A percentile compares a stretch with the other conserved stretches of the same genome.
Evolutionary conservation across 2,888 invertebrate genomes (phyloP).

Genomic region (Idaea biselata): DNA sequence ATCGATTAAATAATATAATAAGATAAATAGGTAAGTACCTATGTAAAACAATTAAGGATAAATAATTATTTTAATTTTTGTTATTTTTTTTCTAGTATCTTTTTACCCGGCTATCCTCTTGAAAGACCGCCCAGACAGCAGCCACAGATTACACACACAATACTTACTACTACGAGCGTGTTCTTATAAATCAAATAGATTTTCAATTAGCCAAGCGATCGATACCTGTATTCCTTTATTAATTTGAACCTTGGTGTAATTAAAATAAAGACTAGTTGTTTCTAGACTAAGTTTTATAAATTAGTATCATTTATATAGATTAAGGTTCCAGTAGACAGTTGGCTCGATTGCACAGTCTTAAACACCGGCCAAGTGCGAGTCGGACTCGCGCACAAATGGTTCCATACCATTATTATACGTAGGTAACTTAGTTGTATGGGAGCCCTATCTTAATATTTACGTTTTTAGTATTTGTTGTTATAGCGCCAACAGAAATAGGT

Average conservation of each 20-base stretch:
- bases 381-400: too few species aligned
- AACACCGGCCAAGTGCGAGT: neutral
- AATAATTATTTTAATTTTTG: too few species aligned
- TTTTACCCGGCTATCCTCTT: neutral
- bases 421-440: too few species aligned
- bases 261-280: neutral
- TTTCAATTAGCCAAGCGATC: constrained; percentile 9
- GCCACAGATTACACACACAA: neutral
- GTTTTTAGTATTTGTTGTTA: too few species aligned
- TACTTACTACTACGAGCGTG: constrained; percentile 5
- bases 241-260: neutral
- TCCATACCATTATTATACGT: too few species aligned
- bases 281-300: neutral
- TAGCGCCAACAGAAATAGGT: too few species aligned
- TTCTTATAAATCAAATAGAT: constrained; percentile 13
- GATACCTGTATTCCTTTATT: neutral
- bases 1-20: too few species aligned
- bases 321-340: neutral
- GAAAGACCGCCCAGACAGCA: neutral
- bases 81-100: neutral
- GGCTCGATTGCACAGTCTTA: neutral
- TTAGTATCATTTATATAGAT: neutral
- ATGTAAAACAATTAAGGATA: too few species aligned
- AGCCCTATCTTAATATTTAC: too few species aligned
- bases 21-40: too few species aligned